Conservation (phyloP, 2,797 vertebrate genomes). For the Pagetopsis macropterus region DNA sequence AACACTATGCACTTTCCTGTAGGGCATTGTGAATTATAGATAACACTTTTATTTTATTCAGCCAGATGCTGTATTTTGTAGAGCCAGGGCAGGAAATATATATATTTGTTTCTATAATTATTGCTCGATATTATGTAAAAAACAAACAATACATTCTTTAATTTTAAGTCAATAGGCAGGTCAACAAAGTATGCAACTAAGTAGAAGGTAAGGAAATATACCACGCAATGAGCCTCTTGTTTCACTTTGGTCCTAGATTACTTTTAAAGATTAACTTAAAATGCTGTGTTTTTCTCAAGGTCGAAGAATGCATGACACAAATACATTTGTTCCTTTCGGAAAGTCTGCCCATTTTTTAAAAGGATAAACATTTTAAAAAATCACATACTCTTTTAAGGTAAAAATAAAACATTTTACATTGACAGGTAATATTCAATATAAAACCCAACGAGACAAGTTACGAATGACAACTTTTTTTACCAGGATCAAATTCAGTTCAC, state of each 20-base stretch:
- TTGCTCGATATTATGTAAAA: not conserved
- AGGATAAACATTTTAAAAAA: not conserved
- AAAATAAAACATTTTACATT: not conserved
- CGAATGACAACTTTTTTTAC: not conserved
- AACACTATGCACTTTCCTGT: not conserved
- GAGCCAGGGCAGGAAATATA: not conserved
- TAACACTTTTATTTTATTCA: not conserved
- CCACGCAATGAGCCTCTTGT: not conserved
- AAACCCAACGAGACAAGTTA: not conserved
- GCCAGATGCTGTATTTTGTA: not conserved
- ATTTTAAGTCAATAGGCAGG: not conserved
- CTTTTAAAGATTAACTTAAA: no score
- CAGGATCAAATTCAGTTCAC: conserved; percentile 10
- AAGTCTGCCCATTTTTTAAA: no score
- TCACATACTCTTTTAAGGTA: not conserved
- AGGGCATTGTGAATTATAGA: not conserved
- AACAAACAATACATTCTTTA: not conserved
- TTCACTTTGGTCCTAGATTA: not conserved
- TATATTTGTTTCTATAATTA: not conserved
- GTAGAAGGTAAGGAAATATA: not conserved
- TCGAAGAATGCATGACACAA: no score
- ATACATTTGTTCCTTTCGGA: no score
- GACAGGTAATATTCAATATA: not conserved
- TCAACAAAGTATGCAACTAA: not conserved
- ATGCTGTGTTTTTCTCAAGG: no score